Evolutionary conservation across 2,888 invertebrate species (phyloP), one percentile per base, ranked within the genome.

Genomic region (Drosophila quinaria): DNA sequence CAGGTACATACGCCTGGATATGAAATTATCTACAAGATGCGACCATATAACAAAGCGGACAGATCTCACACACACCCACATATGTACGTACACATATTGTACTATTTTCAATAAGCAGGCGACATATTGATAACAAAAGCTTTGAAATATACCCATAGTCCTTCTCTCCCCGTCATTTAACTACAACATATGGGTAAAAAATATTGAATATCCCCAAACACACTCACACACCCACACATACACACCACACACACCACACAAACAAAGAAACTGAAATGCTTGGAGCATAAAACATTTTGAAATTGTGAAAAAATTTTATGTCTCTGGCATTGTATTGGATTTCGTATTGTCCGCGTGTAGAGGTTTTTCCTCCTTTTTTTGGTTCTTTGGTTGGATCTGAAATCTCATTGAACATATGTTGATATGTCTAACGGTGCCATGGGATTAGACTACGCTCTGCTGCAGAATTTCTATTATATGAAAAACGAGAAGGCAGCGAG

Each of bases 81-180:
- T 4, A 49, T 31, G n/a, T 9, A 9, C n/a, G 17, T 29, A 31
- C 37, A 25, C 37, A 62, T 78, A 87, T 89, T 83, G 84, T 84
- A 80, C 75, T 87, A 84, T 89, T 83, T 84, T 84, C 84, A 87
- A 84, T 84, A 89, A 84, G 87, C 84, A 84, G 67, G 68, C 89
- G 81, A 89, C 84, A 89, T 84, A 89, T 89, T 87, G 84, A 84
- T 84, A 84, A 89, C 84, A 84, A 84, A 87, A 76, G 89, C 89
- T 86, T 89, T 86, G 89, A 84, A 80, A 84, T 84, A 81, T 74
- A 80, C 50, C 73, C 70, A 49, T 19, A 46, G 13, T 33, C 17
- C 37, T 17, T 3, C 15, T 3, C 17, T 15, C 4, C 3, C 8
- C 42, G n/a, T 35, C 41, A 41, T 17, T 31, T 29, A 55, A 31